These are phyloP conservation scores for Odontamblyopus rebecca DNA, from an alignment of 2,797 vertebrate species.

Conservation along the genomic window DNA sequence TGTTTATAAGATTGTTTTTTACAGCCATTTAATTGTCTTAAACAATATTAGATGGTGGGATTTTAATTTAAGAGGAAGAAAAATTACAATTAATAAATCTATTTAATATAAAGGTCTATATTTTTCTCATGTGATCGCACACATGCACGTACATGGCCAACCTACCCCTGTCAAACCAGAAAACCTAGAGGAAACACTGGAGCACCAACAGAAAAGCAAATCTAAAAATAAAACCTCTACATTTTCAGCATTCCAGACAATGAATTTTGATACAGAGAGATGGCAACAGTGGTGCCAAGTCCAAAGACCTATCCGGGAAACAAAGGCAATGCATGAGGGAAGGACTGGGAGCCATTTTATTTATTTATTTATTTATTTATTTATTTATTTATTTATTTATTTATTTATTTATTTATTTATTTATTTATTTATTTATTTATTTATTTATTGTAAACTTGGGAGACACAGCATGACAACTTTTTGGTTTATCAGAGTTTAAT, in stretches of 20 bases:
- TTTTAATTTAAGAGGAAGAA: too few species aligned
- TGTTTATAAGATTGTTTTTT: too few species aligned
- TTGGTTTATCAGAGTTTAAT: conserved; percentile 30
- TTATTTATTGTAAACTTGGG: conserved; percentile 22
- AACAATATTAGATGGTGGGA: too few species aligned
- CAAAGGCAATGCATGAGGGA: conserved; percentile 14
- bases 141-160: too few species aligned
- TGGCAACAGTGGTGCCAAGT: conserved; percentile 23
- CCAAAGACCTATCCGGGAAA: conserved; percentile 47
- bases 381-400: not conserved
- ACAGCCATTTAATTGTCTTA: too few species aligned
- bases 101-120: too few species aligned
- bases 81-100: too few species aligned
- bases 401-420: too few species aligned
- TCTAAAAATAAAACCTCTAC: conserved; percentile 76
- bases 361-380: too few species aligned
- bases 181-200: not conserved
- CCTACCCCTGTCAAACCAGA: too few species aligned
- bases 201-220: conserved; percentile 66
- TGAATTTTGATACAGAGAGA: conserved; percentile 37
- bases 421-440: too few species aligned
- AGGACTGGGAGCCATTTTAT: conserved; percentile 15
- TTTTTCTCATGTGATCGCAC: too few species aligned
- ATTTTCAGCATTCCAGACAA: conserved; percentile 66
- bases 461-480: conserved; percentile 18